Percentiles rank a stretch among this genome's conserved stretches.
These are phyloP conservation scores for Epizoanthus ramosus DNA, from an alignment of 92 coral and sea anemone species.

Conservation along the genomic window DNA sequence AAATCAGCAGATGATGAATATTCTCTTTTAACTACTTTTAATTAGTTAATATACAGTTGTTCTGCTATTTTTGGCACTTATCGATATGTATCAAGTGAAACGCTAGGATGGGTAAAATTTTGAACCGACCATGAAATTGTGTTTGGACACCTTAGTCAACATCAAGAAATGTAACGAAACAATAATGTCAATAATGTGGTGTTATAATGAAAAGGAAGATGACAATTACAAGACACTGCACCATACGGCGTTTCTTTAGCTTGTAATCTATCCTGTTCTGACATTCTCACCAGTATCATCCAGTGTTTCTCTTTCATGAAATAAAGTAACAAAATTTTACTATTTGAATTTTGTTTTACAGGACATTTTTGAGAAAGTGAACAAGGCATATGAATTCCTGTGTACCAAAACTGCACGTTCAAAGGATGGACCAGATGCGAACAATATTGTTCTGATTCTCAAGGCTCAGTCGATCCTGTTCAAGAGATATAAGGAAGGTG, in stretches of 20 bases:
- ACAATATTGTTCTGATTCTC: conserved; percentile 89
- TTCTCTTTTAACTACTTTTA: no score
- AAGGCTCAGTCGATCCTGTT: conserved; percentile 94
- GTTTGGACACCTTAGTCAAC: no score
- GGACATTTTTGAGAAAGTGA: conserved; percentile 99
- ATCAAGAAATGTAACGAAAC: no score
- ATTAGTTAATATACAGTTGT: no score
- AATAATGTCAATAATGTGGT: no score
- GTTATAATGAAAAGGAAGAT: no score
- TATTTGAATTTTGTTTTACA: conserved; percentile 24
- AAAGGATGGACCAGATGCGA: conserved; percentile 93
- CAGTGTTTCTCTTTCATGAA: background rate
- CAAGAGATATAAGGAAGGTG: conserved; percentile 92
- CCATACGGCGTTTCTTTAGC: background rate
- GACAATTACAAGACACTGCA: background rate
- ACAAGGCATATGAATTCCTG: conserved; percentile 96
- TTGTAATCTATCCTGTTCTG: background rate
- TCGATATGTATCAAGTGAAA: no score
- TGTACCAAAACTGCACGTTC: conserved; percentile 86
- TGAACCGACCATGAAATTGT: no score
- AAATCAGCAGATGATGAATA: no score
- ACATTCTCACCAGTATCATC: background rate
- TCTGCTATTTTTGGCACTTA: no score
- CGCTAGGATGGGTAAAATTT: no score
- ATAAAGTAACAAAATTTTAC: background rate